phyloP scores from a whole-genome alignment of 1,140 invertebrate species.

The Drosophila lacertosa region DNA sequence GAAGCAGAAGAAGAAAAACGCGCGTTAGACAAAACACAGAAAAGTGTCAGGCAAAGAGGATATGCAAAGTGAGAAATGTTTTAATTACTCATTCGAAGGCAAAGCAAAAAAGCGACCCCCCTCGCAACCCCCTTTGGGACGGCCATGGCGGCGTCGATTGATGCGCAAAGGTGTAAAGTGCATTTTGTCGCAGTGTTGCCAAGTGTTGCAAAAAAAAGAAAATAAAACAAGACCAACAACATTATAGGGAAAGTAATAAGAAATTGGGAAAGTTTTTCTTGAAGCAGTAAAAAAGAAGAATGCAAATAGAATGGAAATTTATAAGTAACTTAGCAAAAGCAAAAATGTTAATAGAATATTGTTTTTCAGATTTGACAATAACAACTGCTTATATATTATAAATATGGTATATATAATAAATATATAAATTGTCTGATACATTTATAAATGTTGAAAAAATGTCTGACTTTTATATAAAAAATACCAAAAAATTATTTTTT shows the following conservation, averaged over 20 bases:
- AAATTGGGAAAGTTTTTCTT: neutral
- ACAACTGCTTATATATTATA: too few relatives aligned
- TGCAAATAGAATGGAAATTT: neutral
- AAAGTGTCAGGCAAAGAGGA: slow-evolving; percentile 47
- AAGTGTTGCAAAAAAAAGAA: too few relatives aligned
- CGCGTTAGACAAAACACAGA: slow-evolving; percentile 56
- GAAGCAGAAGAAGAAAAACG: slow-evolving; percentile 25
- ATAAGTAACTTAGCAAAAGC: neutral
- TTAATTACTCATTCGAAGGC: slow-evolving; percentile 80
- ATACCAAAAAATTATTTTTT: too few relatives aligned
- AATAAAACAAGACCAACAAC: neutral
- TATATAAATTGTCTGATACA: too few relatives aligned
- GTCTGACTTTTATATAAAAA: too few relatives aligned
- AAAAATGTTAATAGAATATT: too few relatives aligned
- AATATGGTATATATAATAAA: too few relatives aligned
- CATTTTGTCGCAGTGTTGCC: slow-evolving; percentile 42
- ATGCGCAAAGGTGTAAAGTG: slow-evolving; percentile 25
- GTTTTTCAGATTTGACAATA: too few relatives aligned
- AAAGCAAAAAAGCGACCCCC: slow-evolving; percentile 11
- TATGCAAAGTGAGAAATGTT: slow-evolving; percentile 76
- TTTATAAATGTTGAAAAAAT: too few relatives aligned
- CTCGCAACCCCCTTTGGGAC: neutral
- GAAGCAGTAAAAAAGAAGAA: neutral
- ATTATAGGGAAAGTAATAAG: neutral
- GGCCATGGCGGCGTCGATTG: neutral